phyloP scores from a whole-genome alignment of 2,797 vertebrate species.

The Selene dorsalis region DNA sequence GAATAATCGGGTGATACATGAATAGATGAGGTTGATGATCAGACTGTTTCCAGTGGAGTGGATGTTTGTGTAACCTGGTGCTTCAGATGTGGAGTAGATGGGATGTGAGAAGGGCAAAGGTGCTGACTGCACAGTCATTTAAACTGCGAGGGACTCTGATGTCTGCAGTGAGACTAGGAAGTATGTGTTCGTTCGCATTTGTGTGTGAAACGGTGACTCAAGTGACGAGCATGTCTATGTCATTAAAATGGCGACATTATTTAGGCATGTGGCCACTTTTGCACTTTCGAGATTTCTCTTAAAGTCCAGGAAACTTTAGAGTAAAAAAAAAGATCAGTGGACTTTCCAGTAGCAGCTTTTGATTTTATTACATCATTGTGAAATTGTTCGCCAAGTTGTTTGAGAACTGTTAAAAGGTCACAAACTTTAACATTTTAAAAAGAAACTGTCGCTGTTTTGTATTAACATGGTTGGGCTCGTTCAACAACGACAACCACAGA shows the following conservation, averaged over 20 bases:
- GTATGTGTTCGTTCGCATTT: slow-evolving; percentile 1
- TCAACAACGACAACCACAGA: slow-evolving; percentile 6
- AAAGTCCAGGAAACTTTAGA: not conserved
- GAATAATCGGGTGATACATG: slow-evolving; percentile 26
- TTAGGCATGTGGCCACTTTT: not conserved
- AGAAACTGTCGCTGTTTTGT: not conserved
- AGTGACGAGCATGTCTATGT: not conserved
- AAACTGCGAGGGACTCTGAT: slow-evolving; percentile 30
- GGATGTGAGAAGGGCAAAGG: slow-evolving; percentile 67
- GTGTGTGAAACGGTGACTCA: not conserved
- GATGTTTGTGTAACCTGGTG: slow-evolving; percentile 40
- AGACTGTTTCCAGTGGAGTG: slow-evolving; percentile 21
- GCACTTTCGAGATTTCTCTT: not conserved
- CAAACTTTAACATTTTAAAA: slow-evolving; percentile 23
- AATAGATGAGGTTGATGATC: slow-evolving; percentile 18
- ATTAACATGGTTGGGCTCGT: not conserved
- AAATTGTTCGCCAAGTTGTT: slow-evolving; percentile 7
- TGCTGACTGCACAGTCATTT: slow-evolving; percentile 61
- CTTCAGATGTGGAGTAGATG: slow-evolving; percentile 34
- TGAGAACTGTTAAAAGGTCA: not conserved
- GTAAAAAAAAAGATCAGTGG: not conserved
- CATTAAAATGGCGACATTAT: not conserved
- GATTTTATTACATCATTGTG: not conserved
- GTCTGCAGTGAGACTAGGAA: slow-evolving; percentile 19
- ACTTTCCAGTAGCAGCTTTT: slow-evolving; percentile 14